These are phyloP conservation scores for Chaetogeoica ovagalla DNA, from an alignment of 2,888 invertebrate species.

Conservation along the genomic window DNA sequence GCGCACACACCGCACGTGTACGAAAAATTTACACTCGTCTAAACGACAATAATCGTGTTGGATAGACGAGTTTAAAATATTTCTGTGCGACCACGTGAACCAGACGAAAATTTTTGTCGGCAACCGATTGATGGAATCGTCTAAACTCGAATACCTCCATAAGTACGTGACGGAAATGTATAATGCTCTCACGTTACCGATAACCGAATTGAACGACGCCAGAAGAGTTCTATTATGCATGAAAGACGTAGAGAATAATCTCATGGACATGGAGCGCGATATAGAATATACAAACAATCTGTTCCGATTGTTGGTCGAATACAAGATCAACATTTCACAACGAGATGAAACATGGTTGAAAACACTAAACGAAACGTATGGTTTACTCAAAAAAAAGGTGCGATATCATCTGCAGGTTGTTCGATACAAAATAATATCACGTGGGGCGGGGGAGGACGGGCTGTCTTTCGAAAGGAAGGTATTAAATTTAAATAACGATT, in stretches of 20 bases:
- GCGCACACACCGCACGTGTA: too few species aligned
- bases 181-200: conserved; percentile 7
- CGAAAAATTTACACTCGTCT: too few species aligned
- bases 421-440: too few species aligned
- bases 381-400: conserved; percentile 30
- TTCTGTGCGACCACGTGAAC: neutral
- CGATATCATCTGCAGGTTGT: too few species aligned
- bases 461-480: too few species aligned
- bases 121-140: conserved; percentile 2
- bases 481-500: too few species aligned
- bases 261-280: conserved; percentile 65
- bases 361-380: conserved; percentile 23
- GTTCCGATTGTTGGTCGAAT: conserved; percentile 14
- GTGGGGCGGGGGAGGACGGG: too few species aligned
- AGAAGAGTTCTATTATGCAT: conserved; percentile 58
- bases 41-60: neutral
- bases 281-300: neutral
- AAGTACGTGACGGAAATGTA: conserved; percentile 25
- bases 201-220: conserved; percentile 26
- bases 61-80: conserved; percentile 24
- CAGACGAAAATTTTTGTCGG: conserved; percentile 12
- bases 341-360: conserved; percentile 18
- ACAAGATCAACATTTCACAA: neutral
- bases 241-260: conserved; percentile 63
- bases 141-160: conserved; percentile 4